Conservation (phyloP, 2,888 invertebrate genomes). For the Eristalis arbustorum region DNA sequence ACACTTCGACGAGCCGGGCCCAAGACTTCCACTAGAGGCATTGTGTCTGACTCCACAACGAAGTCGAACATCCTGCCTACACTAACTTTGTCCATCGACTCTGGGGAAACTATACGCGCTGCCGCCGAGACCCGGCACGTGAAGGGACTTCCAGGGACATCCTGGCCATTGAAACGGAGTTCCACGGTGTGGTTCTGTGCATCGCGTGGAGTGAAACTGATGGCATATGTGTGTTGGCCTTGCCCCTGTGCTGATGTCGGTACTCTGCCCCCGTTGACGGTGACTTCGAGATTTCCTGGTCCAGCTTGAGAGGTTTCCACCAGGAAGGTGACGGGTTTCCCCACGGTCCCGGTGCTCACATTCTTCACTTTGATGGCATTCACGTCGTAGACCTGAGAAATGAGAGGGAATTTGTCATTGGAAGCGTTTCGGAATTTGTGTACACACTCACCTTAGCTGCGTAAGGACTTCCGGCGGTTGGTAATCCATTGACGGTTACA, state of each 20-base stretch:
- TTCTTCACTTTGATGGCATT: slow-evolving; percentile 96
- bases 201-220: slow-evolving; percentile 97
- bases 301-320: slow-evolving; percentile 99
- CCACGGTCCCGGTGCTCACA: slow-evolving; percentile 91
- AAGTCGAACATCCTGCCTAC: slow-evolving; percentile 92
- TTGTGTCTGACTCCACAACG: slow-evolving; percentile 91
- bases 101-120: slow-evolving; percentile 90
- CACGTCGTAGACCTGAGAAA: slow-evolving; percentile 90
- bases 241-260: slow-evolving; percentile 98
- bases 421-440: neutral
- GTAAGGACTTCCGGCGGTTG: slow-evolving; percentile 95
- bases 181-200: slow-evolving; percentile 95
- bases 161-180: slow-evolving; percentile 96
- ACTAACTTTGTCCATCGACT: slow-evolving; percentile 93
- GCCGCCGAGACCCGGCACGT: slow-evolving; percentile 86
- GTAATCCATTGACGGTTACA: slow-evolving; percentile 89
- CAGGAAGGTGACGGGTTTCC: slow-evolving; percentile 94
- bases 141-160: slow-evolving; percentile 89
- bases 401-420: neutral
- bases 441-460: slow-evolving; percentile 86
- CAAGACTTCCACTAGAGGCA: slow-evolving; percentile 90
- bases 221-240: slow-evolving; percentile 97
- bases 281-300: slow-evolving; percentile 98
- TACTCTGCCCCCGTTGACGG: slow-evolving; percentile 98
- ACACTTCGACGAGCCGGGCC: slow-evolving; percentile 88